Evolutionary conservation across 2,888 invertebrate species (phyloP), one percentile per base, ranked within the genome.

Genomic region (Troglohyphantes excavatus): DNA sequence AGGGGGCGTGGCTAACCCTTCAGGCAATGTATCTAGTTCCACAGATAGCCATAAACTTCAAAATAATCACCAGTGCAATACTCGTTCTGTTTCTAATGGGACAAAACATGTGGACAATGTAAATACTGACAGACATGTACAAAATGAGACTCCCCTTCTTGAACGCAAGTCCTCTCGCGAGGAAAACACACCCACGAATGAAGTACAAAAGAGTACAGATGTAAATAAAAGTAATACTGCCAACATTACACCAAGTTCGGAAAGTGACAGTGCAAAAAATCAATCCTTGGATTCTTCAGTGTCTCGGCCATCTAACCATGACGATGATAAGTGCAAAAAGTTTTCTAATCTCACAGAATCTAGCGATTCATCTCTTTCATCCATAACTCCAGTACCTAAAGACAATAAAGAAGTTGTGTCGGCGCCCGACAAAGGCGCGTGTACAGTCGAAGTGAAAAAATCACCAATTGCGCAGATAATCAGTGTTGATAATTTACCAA

Each of bases 391-490:
- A 65, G 85, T 85, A 75, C 67, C 79, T 68, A 81, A 67, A 63
- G 90, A 90, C 61, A 84, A 70, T 43, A 89, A 82, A 17, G 89
- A 90, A 23, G 39, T 33, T 39, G 21, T 73, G 17, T 65, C 67
- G 19, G 29, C 59, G 23, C 43, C 85, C 23, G 81, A 85, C 19
- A 90, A 81, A 78, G 59, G 68, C 65, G 21, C 83, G 46, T 87
- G 87, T 73, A 23, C 76, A 72, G 73, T 72, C 29, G 90, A 87
- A 29, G 19, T 67, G 21, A 90, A 76, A 65, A 90, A 90, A 68
- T 75, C 87, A 65, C 90, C 90, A 70, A 72, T 87, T 82, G 90
- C 90, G 84, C 86, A 90, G 87, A 90, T 90, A 90, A 90, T 90
- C 86, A 87, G 67, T 82, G 78, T 87, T 65, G 90, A 90, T 82